A percentile compares a stretch with the other conserved stretches of the same genome.
phyloP scores from a whole-genome alignment of 2,797 vertebrate species.

The Arnoldichthys spilopterus region DNA sequence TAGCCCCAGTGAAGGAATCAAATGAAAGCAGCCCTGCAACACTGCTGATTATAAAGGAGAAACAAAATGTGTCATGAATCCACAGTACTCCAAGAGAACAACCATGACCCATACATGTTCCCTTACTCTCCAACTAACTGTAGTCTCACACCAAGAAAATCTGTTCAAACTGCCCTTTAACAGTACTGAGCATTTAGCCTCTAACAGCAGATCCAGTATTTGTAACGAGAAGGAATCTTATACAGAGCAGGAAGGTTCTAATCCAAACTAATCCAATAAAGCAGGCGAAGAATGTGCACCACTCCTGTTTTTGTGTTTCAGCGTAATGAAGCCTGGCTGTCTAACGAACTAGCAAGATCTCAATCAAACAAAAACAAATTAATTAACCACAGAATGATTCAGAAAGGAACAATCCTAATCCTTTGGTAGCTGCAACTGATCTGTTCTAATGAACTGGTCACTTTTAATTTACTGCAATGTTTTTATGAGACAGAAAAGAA shows the following conservation, averaged over 20 bases:
- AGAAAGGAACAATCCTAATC: not conserved
- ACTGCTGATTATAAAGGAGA: constrained; percentile 18
- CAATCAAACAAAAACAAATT: too few relatives aligned
- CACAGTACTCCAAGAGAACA: not conserved
- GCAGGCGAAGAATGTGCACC: constrained; percentile 16
- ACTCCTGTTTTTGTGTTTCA: not conserved
- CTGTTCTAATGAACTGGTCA: not conserved
- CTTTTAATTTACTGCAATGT: too few relatives aligned
- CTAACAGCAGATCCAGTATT: not conserved
- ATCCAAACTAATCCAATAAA: constrained; percentile 34
- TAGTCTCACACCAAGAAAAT: constrained; percentile 5
- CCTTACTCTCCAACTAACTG: not conserved
- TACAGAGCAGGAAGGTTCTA: not conserved
- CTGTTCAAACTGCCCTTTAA: constrained; percentile 1
- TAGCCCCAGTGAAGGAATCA: not conserved
- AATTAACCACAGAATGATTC: not conserved
- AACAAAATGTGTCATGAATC: not conserved
- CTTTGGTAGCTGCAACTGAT: not conserved
- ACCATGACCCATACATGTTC: constrained; percentile 3
- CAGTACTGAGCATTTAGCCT: not conserved
- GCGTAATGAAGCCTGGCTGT: not conserved
- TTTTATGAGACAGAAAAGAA: too few relatives aligned
- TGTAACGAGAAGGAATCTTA: not conserved
- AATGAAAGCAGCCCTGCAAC: constrained; percentile 10
- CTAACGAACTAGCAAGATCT: not conserved